Evolutionary conservation across 2,797 vertebrate species (phyloP).

Genomic region (Melanotaenia nigrans): DNA sequence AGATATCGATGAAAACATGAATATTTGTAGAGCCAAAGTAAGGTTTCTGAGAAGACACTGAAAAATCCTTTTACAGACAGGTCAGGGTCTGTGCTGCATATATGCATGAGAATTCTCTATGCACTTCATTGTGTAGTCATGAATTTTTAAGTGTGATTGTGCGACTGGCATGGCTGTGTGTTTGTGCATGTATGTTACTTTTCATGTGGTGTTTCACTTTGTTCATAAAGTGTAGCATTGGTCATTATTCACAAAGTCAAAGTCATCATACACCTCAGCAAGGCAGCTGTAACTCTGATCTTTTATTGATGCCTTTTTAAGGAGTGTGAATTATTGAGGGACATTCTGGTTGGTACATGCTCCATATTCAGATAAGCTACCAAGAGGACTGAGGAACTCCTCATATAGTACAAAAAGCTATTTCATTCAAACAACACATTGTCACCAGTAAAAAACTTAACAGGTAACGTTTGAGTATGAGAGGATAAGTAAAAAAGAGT

Average conservation of each 20-base stretch:
- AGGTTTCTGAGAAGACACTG: background rate
- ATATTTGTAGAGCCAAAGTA: background rate
- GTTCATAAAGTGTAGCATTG: slow-evolving; percentile 18
- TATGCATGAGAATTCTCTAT: slow-evolving; percentile 8
- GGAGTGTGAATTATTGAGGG: slow-evolving; percentile 79
- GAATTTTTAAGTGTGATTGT: slow-evolving; percentile 8
- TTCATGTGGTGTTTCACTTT: slow-evolving; percentile 12
- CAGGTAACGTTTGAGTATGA: too few relatives aligned
- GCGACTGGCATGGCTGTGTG: background rate
- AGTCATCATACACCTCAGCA: slow-evolving; percentile 38
- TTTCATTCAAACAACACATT: slow-evolving; percentile 31
- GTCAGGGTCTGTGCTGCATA: background rate
- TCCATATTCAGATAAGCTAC: slow-evolving; percentile 57
- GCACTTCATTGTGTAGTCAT: slow-evolving; percentile 15
- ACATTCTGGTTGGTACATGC: slow-evolving; percentile 43
- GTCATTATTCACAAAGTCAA: slow-evolving; percentile 12
- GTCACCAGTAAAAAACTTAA: background rate
- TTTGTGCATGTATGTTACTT: background rate
- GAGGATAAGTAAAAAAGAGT: background rate
- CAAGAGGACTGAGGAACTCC: slow-evolving; percentile 19
- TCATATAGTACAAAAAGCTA: slow-evolving; percentile 24
- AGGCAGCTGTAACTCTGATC: slow-evolving; percentile 52
- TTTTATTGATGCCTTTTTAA: slow-evolving; percentile 81
- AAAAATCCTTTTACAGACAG: background rate
- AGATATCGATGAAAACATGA: background rate